These are phyloP conservation scores for Drosophila mayaguana DNA, from an alignment of 2,888 invertebrate species.

Conservation along the genomic window DNA sequence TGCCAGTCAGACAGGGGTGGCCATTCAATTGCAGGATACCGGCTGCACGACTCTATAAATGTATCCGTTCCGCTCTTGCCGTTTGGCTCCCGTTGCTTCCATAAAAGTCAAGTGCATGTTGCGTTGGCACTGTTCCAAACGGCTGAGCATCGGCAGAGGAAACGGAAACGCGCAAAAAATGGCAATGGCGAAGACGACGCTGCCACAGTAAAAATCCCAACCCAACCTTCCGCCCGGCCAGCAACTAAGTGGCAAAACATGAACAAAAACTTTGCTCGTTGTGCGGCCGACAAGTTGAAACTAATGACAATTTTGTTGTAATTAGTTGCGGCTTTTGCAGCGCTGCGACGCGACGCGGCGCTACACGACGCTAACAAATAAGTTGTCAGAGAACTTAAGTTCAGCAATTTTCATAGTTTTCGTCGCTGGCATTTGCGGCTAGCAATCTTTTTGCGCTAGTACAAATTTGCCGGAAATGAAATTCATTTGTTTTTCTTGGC, in stretches of 20 bases:
- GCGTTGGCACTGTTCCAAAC: constrained; percentile 68
- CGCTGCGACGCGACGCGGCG: constrained; percentile 41
- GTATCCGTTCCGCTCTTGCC: constrained; percentile 46
- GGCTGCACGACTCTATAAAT: constrained; percentile 74
- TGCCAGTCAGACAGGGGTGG: constrained; percentile 51
- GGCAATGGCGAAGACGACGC: constrained; percentile 36
- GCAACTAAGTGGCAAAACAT: constrained; percentile 75
- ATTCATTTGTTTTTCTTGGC: constrained; percentile 72
- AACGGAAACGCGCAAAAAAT: constrained; percentile 75
- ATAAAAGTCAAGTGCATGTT: constrained; percentile 71
- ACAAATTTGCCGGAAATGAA: constrained; percentile 77
- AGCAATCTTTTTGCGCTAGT: constrained; percentile 59
- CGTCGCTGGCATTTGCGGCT: constrained; percentile 61
- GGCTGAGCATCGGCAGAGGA: constrained; percentile 58
- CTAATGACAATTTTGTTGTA: constrained; percentile 81
- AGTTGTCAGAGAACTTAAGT: constrained; percentile 77
- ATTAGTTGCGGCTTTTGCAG: constrained; percentile 76
- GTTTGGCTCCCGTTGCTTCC: constrained; percentile 16
- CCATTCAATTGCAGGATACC: constrained; percentile 74
- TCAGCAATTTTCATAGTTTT: constrained; percentile 78
- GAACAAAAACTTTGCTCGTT: constrained; percentile 77
- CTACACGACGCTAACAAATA: constrained; percentile 61
- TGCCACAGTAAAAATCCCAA: constrained; percentile 2
- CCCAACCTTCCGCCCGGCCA: background rate
- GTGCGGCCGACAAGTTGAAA: constrained; percentile 78